phyloP scores from a whole-genome alignment of 2,797 vertebrate genomes.

The Pipistrellus pygmaeus region DNA sequence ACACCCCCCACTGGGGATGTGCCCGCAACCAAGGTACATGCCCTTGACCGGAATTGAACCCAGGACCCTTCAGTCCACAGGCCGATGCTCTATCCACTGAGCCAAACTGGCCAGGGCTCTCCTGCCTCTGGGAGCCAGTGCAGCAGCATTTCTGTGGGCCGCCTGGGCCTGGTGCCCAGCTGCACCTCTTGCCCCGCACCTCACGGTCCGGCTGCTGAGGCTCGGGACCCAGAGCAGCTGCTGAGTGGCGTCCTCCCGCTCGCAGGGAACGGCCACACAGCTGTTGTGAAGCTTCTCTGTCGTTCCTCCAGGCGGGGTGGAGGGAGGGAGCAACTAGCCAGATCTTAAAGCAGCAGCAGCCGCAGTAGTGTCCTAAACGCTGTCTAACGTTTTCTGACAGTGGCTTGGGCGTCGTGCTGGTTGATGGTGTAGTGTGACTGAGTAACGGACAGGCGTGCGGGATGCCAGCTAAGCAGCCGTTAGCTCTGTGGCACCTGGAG shows the following conservation, averaged over 20 bases:
- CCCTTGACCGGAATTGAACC: too few species aligned
- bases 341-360: too few species aligned
- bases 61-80: too few species aligned
- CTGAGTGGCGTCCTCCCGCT: neutral
- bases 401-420: neutral
- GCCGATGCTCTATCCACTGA: too few species aligned
- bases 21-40: too few species aligned
- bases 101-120: too few species aligned
- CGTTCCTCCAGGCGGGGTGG: neutral
- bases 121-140: neutral
- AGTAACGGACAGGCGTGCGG: fast-evolving
- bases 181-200: neutral
- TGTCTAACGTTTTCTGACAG: fast-evolving
- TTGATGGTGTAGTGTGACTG: fast-evolving
- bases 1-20: too few species aligned
- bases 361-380: neutral
- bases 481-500: neutral
- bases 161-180: too few species aligned
- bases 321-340: neutral
- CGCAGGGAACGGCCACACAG: neutral
- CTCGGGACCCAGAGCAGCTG: neutral
- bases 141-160: neutral
- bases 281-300: neutral
- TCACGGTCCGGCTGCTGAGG: neutral
- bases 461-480: neutral